A percentile compares a stretch with the other conserved stretches of the same genome.
phyloP scores from a whole-genome alignment of 1,140 invertebrate species.

The Dendrolimus kikuchii region DNA sequence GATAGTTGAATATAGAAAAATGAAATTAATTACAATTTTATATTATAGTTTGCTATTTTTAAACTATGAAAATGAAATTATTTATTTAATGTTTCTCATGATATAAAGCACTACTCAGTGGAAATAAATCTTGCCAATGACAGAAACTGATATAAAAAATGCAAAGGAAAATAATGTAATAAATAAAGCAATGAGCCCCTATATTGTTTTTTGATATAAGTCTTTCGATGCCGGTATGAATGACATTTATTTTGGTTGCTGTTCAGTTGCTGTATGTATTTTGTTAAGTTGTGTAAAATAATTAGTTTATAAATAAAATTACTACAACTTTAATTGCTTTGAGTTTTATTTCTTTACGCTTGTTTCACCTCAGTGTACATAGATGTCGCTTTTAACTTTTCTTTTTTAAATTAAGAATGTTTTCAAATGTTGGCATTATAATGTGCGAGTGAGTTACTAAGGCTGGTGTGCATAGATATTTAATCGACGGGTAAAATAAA shows the following conservation, averaged over 20 bases:
- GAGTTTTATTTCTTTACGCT: conserved; percentile 59
- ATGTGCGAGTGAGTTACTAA: no score
- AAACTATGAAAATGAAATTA: no score
- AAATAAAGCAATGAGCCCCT: conserved; percentile 14
- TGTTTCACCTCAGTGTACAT: conserved; percentile 15
- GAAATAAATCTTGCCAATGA: no score
- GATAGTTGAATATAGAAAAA: no score
- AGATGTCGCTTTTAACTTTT: neutral
- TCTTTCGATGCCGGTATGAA: conserved; percentile 39
- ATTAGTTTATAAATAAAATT: conserved; percentile 67
- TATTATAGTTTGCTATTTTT: no score
- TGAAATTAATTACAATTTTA: no score
- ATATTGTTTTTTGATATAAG: conserved; percentile 8
- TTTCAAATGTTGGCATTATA: no score
- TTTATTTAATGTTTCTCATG: no score
- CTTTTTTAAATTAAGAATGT: neutral
- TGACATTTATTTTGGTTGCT: conserved; percentile 58
- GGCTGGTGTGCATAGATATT: no score
- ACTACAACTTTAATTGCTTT: conserved; percentile 59
- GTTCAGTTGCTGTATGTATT: conserved; percentile 67
- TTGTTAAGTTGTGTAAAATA: conserved; percentile 71
- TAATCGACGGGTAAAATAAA: no score
- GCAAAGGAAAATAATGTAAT: conserved; percentile 4
- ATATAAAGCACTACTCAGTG: no score
- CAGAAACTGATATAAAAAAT: no score